Evolutionary conservation across 2,113 vertebrate species (phyloP).

Genomic region (Motacilla alba): DNA sequence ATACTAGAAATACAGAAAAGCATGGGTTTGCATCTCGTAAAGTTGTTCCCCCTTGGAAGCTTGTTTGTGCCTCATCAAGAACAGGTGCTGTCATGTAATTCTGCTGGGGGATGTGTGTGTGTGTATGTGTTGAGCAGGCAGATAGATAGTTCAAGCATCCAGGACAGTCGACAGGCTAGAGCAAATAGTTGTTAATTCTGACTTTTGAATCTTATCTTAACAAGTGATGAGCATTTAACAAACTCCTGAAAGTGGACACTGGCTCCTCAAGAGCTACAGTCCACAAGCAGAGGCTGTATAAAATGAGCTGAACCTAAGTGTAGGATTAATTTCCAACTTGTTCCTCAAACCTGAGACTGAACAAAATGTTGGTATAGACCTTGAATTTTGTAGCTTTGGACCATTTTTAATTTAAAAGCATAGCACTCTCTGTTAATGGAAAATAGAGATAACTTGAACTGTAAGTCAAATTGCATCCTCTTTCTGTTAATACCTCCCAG

Average conservation of each 20-base stretch:
- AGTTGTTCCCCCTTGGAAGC: not conserved
- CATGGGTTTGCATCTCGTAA: not conserved
- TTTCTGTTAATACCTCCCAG: not conserved
- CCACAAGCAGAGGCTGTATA: not conserved
- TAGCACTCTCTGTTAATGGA: not conserved
- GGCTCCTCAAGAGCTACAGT: not conserved
- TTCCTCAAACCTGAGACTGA: not conserved
- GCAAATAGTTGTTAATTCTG: not conserved
- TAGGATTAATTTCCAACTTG: not conserved
- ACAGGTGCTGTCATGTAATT: not conserved
- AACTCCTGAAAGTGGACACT: not conserved
- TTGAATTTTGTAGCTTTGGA: not conserved
- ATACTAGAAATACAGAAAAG: not conserved
- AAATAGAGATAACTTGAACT: not conserved
- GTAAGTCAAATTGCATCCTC: not conserved
- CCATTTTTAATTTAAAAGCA: conserved; percentile 13
- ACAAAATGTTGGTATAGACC: not conserved
- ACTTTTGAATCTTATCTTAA: not conserved
- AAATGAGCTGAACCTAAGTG: not conserved
- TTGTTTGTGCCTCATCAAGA: not conserved
- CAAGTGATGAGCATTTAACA: not conserved
- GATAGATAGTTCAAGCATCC: not conserved
- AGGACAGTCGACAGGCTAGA: not conserved
- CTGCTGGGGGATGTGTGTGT: not conserved
- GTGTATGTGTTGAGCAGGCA: not conserved